Evolutionary conservation across 2,888 invertebrate species (phyloP).

Genomic region (Epinotia brunnichana): DNA sequence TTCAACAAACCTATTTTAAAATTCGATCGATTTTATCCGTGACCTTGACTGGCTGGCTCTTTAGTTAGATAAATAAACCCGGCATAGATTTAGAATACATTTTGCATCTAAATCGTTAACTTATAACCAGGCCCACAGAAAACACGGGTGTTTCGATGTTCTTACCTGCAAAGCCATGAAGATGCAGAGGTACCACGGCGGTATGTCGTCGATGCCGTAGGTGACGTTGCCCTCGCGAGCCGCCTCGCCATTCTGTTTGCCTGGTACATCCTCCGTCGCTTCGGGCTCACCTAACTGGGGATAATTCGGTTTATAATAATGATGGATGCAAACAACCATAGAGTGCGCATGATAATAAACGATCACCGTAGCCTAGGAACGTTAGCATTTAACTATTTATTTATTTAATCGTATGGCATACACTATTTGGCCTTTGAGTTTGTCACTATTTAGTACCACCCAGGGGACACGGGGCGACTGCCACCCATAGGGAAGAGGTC

Average conservation of each 20-base stretch:
- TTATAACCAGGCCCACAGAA: slow-evolving; percentile 2
- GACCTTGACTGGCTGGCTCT: too few relatives aligned
- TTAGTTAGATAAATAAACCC: too few relatives aligned
- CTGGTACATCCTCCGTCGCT: slow-evolving; percentile 52
- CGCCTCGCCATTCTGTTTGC: slow-evolving; percentile 50
- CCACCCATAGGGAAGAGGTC: too few relatives aligned
- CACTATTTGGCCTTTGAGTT: too few relatives aligned
- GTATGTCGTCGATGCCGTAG: slow-evolving; percentile 91
- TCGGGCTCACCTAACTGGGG: slow-evolving; percentile 21
- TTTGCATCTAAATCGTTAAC: background rate
- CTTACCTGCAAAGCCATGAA: slow-evolving; percentile 91
- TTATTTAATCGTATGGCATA: too few relatives aligned
- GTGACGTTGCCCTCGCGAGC: slow-evolving; percentile 72
- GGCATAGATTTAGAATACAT: background rate
- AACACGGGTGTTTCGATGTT: background rate
- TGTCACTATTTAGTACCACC: too few relatives aligned
- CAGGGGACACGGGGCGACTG: too few relatives aligned
- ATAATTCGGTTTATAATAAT: background rate
- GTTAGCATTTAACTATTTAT: too few relatives aligned
- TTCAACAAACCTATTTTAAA: too few relatives aligned
- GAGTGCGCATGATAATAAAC: background rate
- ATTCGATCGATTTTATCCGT: too few relatives aligned
- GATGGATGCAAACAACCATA: too few relatives aligned
- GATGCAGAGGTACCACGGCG: slow-evolving; percentile 93
- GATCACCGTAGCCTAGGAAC: background rate